Conservation (phyloP, 2,888 invertebrate genomes). For the Dasysyrphus tricinctus region DNA sequence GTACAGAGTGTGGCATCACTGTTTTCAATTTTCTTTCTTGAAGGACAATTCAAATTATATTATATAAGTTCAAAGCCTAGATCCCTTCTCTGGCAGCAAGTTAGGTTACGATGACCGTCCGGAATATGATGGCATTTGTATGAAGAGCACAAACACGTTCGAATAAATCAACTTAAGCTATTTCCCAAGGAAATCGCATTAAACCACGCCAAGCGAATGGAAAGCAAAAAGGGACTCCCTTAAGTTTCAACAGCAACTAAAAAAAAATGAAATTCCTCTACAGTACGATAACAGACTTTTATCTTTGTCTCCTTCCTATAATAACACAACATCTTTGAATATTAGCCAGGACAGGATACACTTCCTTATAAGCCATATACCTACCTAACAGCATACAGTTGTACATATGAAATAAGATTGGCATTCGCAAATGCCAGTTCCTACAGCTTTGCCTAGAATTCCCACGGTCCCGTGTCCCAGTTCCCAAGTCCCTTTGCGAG, state of each 20-base stretch:
- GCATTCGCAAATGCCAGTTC: conserved; percentile 26
- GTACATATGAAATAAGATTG: conserved; percentile 3
- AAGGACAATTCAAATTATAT: conserved; percentile 37
- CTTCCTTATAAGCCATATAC: conserved; percentile 11
- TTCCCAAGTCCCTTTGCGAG: background rate
- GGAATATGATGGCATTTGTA: conserved; percentile 57
- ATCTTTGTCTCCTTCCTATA: conserved; percentile 12
- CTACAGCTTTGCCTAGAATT: conserved; percentile 14
- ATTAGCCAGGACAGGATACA: conserved; percentile 37
- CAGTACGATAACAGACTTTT: conserved; percentile 48
- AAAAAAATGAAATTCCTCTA: conserved; percentile 3
- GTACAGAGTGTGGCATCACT: background rate
- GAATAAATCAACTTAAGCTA: conserved; percentile 75
- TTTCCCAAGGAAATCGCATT: conserved; percentile 72
- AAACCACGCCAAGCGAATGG: conserved; percentile 59
- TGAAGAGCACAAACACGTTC: conserved; percentile 71
- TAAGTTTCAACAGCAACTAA: background rate
- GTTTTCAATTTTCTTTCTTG: conserved; percentile 35
- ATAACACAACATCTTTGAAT: conserved; percentile 30
- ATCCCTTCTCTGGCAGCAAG: conserved; percentile 1
- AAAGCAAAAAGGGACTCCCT: conserved; percentile 41
- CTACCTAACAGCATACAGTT: background rate
- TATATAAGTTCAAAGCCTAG: conserved; percentile 40
- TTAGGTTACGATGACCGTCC: conserved; percentile 51
- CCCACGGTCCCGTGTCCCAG: conserved; percentile 17